Evolutionary conservation across 2,888 invertebrate genomes (phyloP), one percentile per base, ranked within the genome.

Genomic region (Polietes domitor): DNA sequence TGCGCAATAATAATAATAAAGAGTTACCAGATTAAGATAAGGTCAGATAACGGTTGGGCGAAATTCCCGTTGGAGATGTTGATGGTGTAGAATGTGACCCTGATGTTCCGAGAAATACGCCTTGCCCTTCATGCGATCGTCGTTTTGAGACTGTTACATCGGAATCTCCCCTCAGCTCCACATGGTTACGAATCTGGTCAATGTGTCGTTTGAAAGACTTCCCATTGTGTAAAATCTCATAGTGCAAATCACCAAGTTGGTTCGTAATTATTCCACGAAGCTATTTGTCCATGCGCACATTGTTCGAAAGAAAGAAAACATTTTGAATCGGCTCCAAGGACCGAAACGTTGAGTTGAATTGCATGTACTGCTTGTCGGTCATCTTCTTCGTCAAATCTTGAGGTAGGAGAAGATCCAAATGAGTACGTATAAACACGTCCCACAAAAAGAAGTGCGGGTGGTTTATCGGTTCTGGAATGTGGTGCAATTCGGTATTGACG

Each of bases 401-500:
- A 1, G 72, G 79, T 9, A 73, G 12, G 3, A 79, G 26, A 0
- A 79, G 12, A 50, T 78, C 6, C 19, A 63, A 12, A 26, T 19
- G 63, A 1, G 79, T 65, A 19, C 65, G 63, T 0, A 78, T 19
- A 12, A n/a, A 32, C 21, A 15, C 72, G 55, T 1, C 58, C 58
- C 15, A 73, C n/a, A 58, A 73, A 73, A 12, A 73, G 53, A 3
- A 24, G 15, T 1, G 58, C 58, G 17, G 1, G 32, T 21, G 1
- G 28, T 73, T 2, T 41, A 6, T n/a, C 37, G 0, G 70, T 80
- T 47, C 58, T 80, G 1, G 70, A 58, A 21, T 75, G 80, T 0
- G 80, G 79, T 3, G 74, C 79, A 32, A 68, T 58, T 68, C 79
- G 55, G 15, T 79, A 74, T 12, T 74, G 68, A 1, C 74, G 74